These are phyloP conservation scores for Dreissena polymorpha DNA, from an alignment of 1,140 invertebrate species.

Conservation along the genomic window DNA sequence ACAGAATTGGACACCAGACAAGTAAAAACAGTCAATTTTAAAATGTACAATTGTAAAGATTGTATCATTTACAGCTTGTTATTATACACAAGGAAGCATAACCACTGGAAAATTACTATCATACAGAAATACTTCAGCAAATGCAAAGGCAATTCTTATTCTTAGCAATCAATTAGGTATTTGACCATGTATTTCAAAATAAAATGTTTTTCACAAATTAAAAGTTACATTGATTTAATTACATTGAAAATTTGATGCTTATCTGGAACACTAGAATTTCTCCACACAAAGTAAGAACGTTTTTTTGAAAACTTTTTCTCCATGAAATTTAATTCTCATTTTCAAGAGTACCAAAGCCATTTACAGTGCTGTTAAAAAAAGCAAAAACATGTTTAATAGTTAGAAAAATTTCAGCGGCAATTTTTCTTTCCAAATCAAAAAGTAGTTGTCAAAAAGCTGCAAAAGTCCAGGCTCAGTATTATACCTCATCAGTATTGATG, in stretches of 20 bases:
- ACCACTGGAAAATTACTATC: too few species aligned
- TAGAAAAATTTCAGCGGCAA: neutral
- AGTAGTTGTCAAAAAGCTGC: too few species aligned
- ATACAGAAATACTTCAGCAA: too few species aligned
- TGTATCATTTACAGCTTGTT: too few species aligned
- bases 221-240: neutral
- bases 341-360: neutral
- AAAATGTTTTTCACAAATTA: neutral
- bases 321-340: neutral
- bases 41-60: too few species aligned
- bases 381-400: neutral
- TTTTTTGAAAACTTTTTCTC: too few species aligned
- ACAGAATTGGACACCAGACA: too few species aligned
- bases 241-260: neutral
- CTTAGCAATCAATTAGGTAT: neutral
- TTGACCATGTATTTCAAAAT: neutral
- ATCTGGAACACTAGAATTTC: neutral
- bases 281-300: neutral
- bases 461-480: neutral
- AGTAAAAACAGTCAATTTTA: too few species aligned
- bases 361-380: neutral
- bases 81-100: too few species aligned
- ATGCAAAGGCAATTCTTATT: too few species aligned
- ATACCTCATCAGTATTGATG: neutral
- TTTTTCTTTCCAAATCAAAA: too few species aligned